Conservation (phyloP, 2,888 invertebrate genomes). For the Ceraclea dissimilis region DNA sequence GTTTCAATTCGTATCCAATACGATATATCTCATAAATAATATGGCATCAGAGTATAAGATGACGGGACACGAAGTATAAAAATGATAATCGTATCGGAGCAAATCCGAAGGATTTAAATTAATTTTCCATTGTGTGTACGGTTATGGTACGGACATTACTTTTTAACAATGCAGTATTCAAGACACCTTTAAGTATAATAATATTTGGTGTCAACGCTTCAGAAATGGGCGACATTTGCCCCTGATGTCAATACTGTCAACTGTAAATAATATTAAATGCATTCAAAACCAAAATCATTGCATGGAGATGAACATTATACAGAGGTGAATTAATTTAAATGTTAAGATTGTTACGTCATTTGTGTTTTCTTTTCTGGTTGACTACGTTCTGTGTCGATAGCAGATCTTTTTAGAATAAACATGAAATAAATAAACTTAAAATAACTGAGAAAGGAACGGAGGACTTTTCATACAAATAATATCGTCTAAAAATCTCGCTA, state of each 20-base stretch:
- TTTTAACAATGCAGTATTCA: not conserved
- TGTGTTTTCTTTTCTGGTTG: too few species aligned
- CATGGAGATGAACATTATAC: too few species aligned
- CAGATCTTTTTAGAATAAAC: too few species aligned
- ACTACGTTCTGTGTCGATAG: too few species aligned
- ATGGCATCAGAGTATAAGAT: not conserved
- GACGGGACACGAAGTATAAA: not conserved
- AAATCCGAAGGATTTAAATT: conserved; percentile 15
- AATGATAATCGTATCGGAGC: not conserved
- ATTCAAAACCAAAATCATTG: too few species aligned
- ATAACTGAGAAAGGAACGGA: too few species aligned
- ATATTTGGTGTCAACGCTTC: not conserved
- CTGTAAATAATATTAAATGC: not conserved
- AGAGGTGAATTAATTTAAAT: too few species aligned
- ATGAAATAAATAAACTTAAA: too few species aligned
- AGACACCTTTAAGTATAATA: not conserved
- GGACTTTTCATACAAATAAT: too few species aligned
- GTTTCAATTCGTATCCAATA: not conserved
- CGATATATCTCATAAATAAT: not conserved
- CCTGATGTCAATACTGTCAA: not conserved
- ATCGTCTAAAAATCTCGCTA: too few species aligned
- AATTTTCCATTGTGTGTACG: conserved; percentile 14
- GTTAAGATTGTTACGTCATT: too few species aligned
- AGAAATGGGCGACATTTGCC: not conserved
- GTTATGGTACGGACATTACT: not conserved